Base-by-base conservation (phyloP, 2,113 vertebrate species). In the Cebus imitator region DNA sequence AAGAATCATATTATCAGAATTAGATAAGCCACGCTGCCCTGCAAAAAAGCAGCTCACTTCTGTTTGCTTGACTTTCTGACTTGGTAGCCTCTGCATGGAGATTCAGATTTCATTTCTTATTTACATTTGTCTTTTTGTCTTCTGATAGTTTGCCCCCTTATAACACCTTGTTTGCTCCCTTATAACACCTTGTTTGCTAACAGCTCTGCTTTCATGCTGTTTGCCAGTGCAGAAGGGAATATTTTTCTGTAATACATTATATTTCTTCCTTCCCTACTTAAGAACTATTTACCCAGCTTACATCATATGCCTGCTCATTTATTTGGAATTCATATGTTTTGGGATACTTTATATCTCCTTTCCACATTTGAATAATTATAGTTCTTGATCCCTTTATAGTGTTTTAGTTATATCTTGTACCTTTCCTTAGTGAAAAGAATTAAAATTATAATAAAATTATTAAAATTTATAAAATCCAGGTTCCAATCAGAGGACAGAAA, bases 341-440 rank as follows among this genome's bases (percentile, higher is more conserved):
- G 40, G 40, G 50, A 81, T 6, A 76, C 17, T 80, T 91, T 96
- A 50, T 73, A 90, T 78, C 30, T 84, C 35, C 8, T 64, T 95
- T 91, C 58, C 40, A 86, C 85, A 90, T 78, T 58, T 96, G 64
- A 95, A 94, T 93, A 96, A 87, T 93, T 80, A 94, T 50, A 2
- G 2, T 68, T 94, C 52, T 94, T 93, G 17, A 79, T 12, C 35
- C 8, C 21, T 21, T 94, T 83, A 7, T 0, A 88, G 25, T 25
- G 75, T 55, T 96, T 78, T 52, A 87, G 13, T 55, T 80, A 84
- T 82, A 64, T 32, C 27, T 0, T 79, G 90, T 73, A 76, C 18
- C 25, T 37, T 87, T 87, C 82, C 45, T 91, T 48, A 93, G 23
- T 64, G 45, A 91, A 86, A 66, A 83, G 2, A 90, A 86, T 64